phyloP scores from a whole-genome alignment of 2,888 invertebrate genomes.

The Germaria angustata region DNA sequence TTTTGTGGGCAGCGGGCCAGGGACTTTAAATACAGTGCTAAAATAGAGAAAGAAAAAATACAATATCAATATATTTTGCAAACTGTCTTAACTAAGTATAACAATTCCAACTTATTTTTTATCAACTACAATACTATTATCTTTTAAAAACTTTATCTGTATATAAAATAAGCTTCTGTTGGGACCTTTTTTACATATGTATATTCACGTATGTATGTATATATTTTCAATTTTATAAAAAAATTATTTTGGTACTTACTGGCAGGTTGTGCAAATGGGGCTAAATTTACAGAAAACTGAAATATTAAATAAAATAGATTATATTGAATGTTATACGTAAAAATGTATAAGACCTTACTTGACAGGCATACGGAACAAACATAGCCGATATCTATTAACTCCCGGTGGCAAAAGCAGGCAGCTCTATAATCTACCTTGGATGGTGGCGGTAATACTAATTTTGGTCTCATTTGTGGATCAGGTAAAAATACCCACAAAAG shows the following conservation, averaged over 20 bases:
- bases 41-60: slow-evolving; percentile 69
- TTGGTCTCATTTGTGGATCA: slow-evolving; percentile 88
- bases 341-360: slow-evolving; percentile 82
- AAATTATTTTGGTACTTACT: slow-evolving; percentile 84
- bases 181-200: background rate
- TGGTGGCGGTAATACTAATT: slow-evolving; percentile 92
- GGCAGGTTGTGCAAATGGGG: slow-evolving; percentile 98
- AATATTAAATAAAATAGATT: slow-evolving; percentile 68
- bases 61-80: too few species aligned
- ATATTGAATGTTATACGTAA: background rate
- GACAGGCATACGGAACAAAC: slow-evolving; percentile 99
- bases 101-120: too few species aligned
- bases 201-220: background rate
- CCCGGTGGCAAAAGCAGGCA: slow-evolving; percentile 98
- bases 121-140: too few species aligned
- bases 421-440: slow-evolving; percentile 97
- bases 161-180: too few species aligned
- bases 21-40: slow-evolving; percentile 94
- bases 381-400: slow-evolving; percentile 96
- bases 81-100: too few species aligned
- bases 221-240: background rate
- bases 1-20: slow-evolving; percentile 88
- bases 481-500: slow-evolving; percentile 94
- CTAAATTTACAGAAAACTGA: slow-evolving; percentile 98
- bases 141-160: too few species aligned